Percentiles rank a stretch among this genome's conserved stretches.
Evolutionary conservation across 2,113 vertebrate species (phyloP).

Genomic region (Syngnathus floridae): DNA sequence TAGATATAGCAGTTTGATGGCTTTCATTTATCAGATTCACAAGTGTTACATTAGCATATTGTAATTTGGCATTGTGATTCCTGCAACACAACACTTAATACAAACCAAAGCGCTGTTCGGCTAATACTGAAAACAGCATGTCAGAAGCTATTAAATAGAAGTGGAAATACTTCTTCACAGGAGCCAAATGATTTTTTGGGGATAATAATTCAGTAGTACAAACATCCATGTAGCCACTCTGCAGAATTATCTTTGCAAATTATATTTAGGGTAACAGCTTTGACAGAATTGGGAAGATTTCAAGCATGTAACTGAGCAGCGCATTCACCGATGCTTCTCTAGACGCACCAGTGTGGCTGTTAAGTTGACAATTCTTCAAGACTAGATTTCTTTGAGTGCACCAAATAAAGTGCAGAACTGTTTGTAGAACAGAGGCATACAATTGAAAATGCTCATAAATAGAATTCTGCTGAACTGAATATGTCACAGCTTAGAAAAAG

Average conservation of each 20-base stretch:
- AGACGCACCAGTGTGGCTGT: slow-evolving; percentile 29
- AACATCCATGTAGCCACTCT: too few species aligned
- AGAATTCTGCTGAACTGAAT: slow-evolving; percentile 32
- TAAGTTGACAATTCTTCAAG: slow-evolving; percentile 38
- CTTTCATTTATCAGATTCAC: background rate
- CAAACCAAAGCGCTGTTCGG: slow-evolving; percentile 24
- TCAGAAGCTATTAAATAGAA: slow-evolving; percentile 47
- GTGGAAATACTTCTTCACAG: slow-evolving; percentile 17
- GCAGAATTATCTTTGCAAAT: slow-evolving; percentile 23
- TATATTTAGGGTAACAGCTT: slow-evolving; percentile 36
- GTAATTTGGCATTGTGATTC: background rate
- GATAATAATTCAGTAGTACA: too few species aligned
- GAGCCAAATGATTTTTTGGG: slow-evolving; percentile 15
- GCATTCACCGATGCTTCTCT: slow-evolving; percentile 13
- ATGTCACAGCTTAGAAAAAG: background rate
- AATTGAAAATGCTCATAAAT: slow-evolving; percentile 17
- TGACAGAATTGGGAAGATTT: slow-evolving; percentile 49
- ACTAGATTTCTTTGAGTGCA: slow-evolving; percentile 28
- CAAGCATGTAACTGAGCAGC: slow-evolving; percentile 30
- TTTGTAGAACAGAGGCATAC: slow-evolving; percentile 2
- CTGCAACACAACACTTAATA: slow-evolving; percentile 25
- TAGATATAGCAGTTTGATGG: background rate
- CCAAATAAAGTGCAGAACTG: slow-evolving; percentile 14
- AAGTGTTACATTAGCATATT: background rate
- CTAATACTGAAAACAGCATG: slow-evolving; percentile 36